phyloP scores from a whole-genome alignment of 2,113 vertebrate genomes.

The Cnemophilus loriae region DNA sequence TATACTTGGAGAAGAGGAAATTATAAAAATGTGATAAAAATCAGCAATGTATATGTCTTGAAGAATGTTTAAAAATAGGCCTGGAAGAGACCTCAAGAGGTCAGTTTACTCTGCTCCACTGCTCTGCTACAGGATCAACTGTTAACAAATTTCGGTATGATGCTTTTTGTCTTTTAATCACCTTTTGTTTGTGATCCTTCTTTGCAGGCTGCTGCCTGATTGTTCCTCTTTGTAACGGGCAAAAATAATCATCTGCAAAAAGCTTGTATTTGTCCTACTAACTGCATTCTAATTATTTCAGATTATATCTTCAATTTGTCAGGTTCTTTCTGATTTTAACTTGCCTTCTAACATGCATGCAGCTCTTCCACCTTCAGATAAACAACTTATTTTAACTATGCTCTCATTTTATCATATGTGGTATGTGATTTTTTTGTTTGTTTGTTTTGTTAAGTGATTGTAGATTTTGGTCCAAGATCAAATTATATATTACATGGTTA shows the following conservation, averaged over 20 bases:
- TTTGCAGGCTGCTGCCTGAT: neutral
- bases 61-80: neutral
- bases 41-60: neutral
- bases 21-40: neutral
- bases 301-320: neutral
- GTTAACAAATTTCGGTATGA: neutral
- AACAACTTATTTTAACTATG: neutral
- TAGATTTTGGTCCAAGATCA: neutral
- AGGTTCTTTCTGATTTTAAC: neutral
- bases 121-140: neutral
- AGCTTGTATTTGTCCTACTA: neutral
- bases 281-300: neutral
- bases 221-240: neutral
- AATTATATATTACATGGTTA: neutral
- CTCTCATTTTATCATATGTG: neutral
- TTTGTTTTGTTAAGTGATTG: neutral
- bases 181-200: slow-evolving; percentile 5
- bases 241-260: neutral
- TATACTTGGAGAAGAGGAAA: neutral
- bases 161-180: slow-evolving; percentile 33
- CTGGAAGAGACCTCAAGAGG: slow-evolving; percentile 46
- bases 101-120: slow-evolving; percentile 35
- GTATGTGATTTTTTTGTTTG: too few species aligned
- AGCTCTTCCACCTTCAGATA: neutral
- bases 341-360: neutral